These are phyloP conservation scores for Petrolisthes manimaculis DNA, from an alignment of 2,888 invertebrate genomes.

Conservation along the genomic window DNA sequence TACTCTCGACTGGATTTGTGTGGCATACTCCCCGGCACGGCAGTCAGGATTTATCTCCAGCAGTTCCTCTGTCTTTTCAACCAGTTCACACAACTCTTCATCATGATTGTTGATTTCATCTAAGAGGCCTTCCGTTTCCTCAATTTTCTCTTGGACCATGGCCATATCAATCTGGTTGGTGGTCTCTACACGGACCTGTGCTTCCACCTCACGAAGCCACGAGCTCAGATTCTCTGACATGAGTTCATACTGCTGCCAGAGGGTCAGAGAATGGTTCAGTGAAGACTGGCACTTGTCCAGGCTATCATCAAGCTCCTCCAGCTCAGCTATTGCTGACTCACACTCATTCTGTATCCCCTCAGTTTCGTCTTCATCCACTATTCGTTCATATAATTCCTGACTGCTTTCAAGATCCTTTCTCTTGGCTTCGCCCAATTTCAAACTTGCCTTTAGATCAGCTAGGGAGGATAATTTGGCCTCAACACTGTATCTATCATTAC, in stretches of 20 bases:
- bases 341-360: slow-evolving; percentile 74
- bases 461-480: slow-evolving; percentile 89
- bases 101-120: slow-evolving; percentile 78
- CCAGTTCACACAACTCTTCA: slow-evolving; percentile 78
- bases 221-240: slow-evolving; percentile 80
- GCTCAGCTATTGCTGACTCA: slow-evolving; percentile 69
- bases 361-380: slow-evolving; percentile 81
- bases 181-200: slow-evolving; percentile 80
- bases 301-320: slow-evolving; percentile 79
- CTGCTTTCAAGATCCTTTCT: slow-evolving; percentile 79
- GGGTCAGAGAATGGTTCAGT: slow-evolving; percentile 79
- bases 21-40: slow-evolving; percentile 83
- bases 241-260: slow-evolving; percentile 86
- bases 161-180: slow-evolving; percentile 79
- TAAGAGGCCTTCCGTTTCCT: slow-evolving; percentile 77
- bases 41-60: slow-evolving; percentile 85
- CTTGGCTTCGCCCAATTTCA: slow-evolving; percentile 54
- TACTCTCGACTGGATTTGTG: slow-evolving; percentile 82
- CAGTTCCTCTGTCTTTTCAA: slow-evolving; percentile 79
- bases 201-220: slow-evolving; percentile 86
- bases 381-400: slow-evolving; percentile 78
- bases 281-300: slow-evolving; percentile 79
- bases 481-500: slow-evolving; percentile 90
- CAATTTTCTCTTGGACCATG: slow-evolving; percentile 79
- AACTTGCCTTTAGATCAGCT: slow-evolving; percentile 77